Percentiles rank a stretch among this genome's conserved stretches.
Evolutionary conservation across 1,140 invertebrate species (phyloP).

Genomic region (Gryllus bimaculatus): DNA sequence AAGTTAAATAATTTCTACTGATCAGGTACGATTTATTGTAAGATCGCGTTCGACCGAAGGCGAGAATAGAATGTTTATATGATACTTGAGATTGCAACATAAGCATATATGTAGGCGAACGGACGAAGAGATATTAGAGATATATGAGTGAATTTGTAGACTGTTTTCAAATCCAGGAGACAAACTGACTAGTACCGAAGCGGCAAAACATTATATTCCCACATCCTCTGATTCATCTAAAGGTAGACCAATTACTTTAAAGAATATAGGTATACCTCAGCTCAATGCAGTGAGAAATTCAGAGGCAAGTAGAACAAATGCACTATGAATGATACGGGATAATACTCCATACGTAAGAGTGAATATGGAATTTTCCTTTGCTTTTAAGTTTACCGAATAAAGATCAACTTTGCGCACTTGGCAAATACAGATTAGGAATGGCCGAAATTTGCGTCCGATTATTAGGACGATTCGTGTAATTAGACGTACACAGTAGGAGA

Average conservation of each 20-base stretch:
- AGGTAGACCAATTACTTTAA: neutral
- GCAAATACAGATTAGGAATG: slow-evolving; percentile 11
- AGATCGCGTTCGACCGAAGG: too few relatives aligned
- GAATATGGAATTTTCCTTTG: slow-evolving; percentile 14
- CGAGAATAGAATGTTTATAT: neutral
- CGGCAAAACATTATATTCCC: slow-evolving; percentile 16
- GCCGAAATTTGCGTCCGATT: slow-evolving; percentile 33
- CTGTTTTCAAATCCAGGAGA: slow-evolving; percentile 18
- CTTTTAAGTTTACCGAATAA: slow-evolving; percentile 17
- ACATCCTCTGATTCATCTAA: neutral
- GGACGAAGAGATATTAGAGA: slow-evolving; percentile 13
- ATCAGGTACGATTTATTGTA: too few relatives aligned
- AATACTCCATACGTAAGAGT: slow-evolving; percentile 9
- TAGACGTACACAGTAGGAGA: slow-evolving; percentile 33
- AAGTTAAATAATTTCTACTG: too few relatives aligned
- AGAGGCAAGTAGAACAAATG: slow-evolving; percentile 14
- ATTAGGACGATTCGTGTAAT: slow-evolving; percentile 29
- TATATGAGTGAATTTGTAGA: slow-evolving; percentile 11
- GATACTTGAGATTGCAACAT: slow-evolving; percentile 9
- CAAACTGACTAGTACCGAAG: slow-evolving; percentile 11
- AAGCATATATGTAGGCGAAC: slow-evolving; percentile 14
- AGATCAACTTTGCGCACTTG: too few relatives aligned
- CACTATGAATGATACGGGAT: slow-evolving; percentile 12
- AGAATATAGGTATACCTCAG: slow-evolving; percentile 14
- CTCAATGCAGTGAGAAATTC: slow-evolving; percentile 9